These are phyloP conservation scores for Radopholus similis DNA, from an alignment of 1,140 invertebrate species.

Conservation along the genomic window DNA sequence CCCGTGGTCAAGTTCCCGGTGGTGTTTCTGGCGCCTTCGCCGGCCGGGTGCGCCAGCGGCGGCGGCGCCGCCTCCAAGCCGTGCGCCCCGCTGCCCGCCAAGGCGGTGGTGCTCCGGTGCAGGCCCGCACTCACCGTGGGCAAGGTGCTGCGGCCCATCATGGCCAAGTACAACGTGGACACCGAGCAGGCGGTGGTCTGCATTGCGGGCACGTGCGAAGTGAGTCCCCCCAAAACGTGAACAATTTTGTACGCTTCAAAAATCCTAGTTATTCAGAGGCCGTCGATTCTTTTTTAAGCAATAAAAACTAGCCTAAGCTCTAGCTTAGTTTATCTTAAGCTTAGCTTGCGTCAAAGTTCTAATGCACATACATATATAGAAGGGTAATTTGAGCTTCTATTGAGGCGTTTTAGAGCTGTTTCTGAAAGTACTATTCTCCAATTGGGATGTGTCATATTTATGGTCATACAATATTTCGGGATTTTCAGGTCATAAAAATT, in stretches of 20 bases:
- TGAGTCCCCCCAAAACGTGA: not conserved
- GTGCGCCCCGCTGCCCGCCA: not conserved
- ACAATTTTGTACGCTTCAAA: not conserved
- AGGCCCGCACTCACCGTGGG: constrained; percentile 47
- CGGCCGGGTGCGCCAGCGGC: constrained; percentile 31
- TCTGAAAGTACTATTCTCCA: no score
- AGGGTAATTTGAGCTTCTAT: no score
- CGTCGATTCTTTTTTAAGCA: not conserved
- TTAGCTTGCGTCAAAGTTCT: no score
- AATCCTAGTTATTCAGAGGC: not conserved
- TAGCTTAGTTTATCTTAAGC: not conserved
- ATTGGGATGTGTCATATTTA: no score
- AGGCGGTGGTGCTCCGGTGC: constrained; percentile 50
- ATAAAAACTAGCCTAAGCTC: not conserved
- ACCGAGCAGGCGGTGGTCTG: constrained; percentile 44
- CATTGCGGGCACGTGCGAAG: constrained; percentile 44
- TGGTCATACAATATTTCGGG: no score
- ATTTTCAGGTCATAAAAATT: no score
- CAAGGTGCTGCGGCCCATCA: constrained; percentile 46
- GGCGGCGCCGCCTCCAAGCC: not conserved
- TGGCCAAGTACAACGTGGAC: constrained; percentile 52
- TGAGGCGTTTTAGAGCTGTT: no score
- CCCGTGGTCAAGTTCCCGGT: constrained; percentile 52
- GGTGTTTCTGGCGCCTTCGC: constrained; percentile 46
- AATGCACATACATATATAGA: no score